Evolutionary conservation across 2,888 invertebrate genomes (phyloP), one percentile per base, ranked within the genome.

Genomic region (Harpalus rufipes): DNA sequence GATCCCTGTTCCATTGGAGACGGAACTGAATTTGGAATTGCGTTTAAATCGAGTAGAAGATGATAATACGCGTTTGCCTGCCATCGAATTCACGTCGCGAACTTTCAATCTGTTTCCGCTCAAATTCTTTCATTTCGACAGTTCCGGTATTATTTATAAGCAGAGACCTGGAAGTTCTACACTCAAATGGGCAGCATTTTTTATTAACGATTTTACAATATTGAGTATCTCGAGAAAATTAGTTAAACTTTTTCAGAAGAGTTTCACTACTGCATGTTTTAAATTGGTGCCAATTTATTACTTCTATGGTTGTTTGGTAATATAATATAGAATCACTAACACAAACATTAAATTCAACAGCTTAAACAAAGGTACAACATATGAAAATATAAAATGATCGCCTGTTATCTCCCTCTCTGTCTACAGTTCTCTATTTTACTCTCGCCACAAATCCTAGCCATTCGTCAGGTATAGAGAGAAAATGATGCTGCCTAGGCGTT

Each of bases 21-120:
- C 18, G 72, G 72, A 74, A 68, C 61, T 41, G 79, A 41, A 80
- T 80, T 41, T 44, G 4, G 58, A 51, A 63, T 61, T 65, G 63
- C 41, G 81, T 81, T 81, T 51, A 81, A 81, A 63, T 65, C 81
- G 78, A 78, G 78, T 78, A 78, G 78, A 78, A 78, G 78, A 78
- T 8, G 78, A 78, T 78, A 78, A 78, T 78, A 78, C 78, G 78
- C 78, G 78, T 78, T 32, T 58, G 58, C 78, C 61, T 65, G 81
- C 56, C 61, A 65, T 81, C 68, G 81, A 72, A 81, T 72, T 56
- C 81, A 65, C 25, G 81, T 68, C 68, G 81, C 80, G 80, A 80
- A 81, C 81, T 72, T 56, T 81, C 81, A 81, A 81, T 81, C 81
- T 72, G 81, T 81, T 81, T 81, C 81, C 81, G 81, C 81, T 81